Conservation (phyloP, 2,888 invertebrate genomes). For the Pammene fasciana region DNA sequence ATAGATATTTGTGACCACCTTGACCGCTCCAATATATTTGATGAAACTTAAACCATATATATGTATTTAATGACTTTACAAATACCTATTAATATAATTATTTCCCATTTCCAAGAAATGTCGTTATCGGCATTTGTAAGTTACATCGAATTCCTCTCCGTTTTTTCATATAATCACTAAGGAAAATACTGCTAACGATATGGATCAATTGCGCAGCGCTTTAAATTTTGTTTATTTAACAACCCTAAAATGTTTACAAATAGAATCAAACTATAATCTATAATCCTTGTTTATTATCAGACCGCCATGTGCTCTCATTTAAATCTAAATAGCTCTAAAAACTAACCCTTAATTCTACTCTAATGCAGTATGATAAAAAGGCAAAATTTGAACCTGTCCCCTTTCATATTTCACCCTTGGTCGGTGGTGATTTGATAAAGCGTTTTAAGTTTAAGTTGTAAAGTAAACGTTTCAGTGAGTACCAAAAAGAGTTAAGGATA, state of each 20-base stretch:
- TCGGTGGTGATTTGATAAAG: conserved; percentile 59
- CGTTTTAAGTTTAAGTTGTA: conserved; percentile 62
- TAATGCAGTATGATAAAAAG: conserved; percentile 47
- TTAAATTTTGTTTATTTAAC: conserved; percentile 21
- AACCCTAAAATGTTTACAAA: conserved; percentile 39
- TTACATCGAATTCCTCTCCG: neutral
- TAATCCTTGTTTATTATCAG: conserved; percentile 44
- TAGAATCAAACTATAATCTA: conserved; percentile 44
- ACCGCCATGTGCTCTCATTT: conserved; percentile 58
- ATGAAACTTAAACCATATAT: no score
- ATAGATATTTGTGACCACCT: no score
- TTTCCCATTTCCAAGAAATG: no score
- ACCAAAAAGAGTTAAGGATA: conserved; percentile 45
- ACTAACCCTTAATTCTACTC: conserved; percentile 43
- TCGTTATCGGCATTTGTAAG: no score
- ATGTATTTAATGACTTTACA: no score
- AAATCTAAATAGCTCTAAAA: conserved; percentile 34
- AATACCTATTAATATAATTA: no score
- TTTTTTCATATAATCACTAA: neutral
- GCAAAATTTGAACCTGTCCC: conserved; percentile 71
- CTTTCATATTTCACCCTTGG: conserved; percentile 74
- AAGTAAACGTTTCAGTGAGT: conserved; percentile 58
- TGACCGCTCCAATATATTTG: no score
- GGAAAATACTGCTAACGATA: neutral
- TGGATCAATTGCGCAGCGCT: neutral